Conservation (phyloP, 1,140 invertebrate species). For the Lucilia cuprina region DNA sequence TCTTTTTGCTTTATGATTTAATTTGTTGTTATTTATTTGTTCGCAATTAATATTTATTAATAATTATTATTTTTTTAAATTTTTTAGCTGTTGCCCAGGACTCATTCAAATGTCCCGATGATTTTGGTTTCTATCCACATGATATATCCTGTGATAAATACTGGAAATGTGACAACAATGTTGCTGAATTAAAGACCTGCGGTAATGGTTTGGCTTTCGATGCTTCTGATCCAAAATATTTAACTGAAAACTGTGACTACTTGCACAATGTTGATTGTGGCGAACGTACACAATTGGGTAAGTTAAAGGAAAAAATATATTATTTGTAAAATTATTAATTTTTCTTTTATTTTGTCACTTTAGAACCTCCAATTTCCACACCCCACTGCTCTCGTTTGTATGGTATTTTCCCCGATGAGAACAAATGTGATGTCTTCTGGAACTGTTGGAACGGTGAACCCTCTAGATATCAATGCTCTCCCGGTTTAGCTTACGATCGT, state of each 20-base stretch:
- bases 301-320: constrained; percentile 46
- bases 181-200: constrained; percentile 88
- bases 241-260: constrained; percentile 95
- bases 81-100: constrained; percentile 75
- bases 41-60: constrained; percentile 18
- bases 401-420: constrained; percentile 89
- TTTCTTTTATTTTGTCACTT: constrained; percentile 35
- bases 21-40: neutral
- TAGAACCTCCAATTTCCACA: constrained; percentile 85
- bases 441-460: constrained; percentile 96
- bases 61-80: constrained; percentile 40
- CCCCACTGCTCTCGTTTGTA: constrained; percentile 87
- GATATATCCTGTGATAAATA: constrained; percentile 91
- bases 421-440: constrained; percentile 93
- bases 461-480: constrained; percentile 91
- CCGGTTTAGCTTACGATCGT: constrained; percentile 91
- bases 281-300: constrained; percentile 82
- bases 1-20: neutral
- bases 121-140: constrained; percentile 93
- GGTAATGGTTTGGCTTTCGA: constrained; percentile 94
- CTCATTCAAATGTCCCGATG: constrained; percentile 91
- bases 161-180: constrained; percentile 92
- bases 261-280: constrained; percentile 95
- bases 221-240: constrained; percentile 83
- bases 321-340: neutral